Conservation (phyloP, 2,797 vertebrate genomes). For the Florisuga fusca region DNA sequence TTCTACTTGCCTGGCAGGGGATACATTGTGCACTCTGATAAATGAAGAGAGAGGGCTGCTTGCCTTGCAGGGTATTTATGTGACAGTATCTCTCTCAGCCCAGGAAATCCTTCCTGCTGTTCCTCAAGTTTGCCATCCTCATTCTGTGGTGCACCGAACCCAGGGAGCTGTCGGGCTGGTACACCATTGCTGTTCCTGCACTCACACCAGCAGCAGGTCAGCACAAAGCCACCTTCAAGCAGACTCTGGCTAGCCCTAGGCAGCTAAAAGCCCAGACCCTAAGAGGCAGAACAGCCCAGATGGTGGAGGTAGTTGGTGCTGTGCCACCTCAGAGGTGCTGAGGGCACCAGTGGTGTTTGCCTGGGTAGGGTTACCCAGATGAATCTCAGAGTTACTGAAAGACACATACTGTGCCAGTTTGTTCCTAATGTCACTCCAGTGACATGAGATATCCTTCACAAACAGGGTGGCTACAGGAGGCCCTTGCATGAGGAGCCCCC, state of each 20-base stretch:
- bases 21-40: neutral
- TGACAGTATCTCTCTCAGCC: neutral
- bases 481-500: neutral
- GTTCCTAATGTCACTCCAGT: neutral
- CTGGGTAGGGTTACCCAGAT: neutral
- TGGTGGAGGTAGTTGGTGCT: neutral
- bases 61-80: conserved; percentile 21
- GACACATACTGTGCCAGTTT: neutral
- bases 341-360: accelerated
- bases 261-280: neutral
- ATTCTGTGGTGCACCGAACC: neutral
- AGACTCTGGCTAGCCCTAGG: neutral
- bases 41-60: conserved; percentile 15
- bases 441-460: neutral
- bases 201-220: neutral
- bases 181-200: accelerated
- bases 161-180: accelerated
- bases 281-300: neutral
- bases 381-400: neutral
- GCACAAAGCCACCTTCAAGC: neutral
- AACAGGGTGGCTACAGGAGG: neutral
- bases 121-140: neutral
- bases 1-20: conserved; percentile 5
- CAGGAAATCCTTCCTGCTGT: neutral
- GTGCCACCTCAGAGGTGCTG: neutral